Evolutionary conservation across 92 coral and sea anemone species (phyloP), one percentile per base, ranked within the genome.

Genomic region (Desmophyllum pertusum): DNA sequence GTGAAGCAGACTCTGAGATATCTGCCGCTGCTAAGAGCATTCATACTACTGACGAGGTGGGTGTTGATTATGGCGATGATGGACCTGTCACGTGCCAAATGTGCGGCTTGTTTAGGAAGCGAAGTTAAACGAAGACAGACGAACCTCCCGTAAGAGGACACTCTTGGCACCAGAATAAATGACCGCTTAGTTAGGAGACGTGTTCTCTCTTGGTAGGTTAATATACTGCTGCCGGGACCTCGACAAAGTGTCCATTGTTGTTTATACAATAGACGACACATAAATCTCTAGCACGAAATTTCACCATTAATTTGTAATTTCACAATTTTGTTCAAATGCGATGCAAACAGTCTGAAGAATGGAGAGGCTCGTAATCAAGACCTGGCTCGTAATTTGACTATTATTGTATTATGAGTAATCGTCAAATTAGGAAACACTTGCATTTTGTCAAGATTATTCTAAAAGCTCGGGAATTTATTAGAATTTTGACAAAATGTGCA

Each of bases 101-200:
- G 86, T 82, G 86, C 11, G 86, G 86, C 43, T 40, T 82, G 79
- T 82, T 82, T 57, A 82, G 8, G 38, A 82, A 82, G 53, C 79
- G 86, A 57, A 82, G 13, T 33, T 82, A 42, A 71, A 11, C 29
- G 14, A 55, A 11, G 0, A 38, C 19, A 39, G 70, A 17, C 27
- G 27, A 35, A 19, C n/a, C 21, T 33, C 23, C 39, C 41, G 7
- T 66, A 1, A 10, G 41, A n/a, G n/a, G n/a, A n/a, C n/a, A n/a
- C n/a, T n/a, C n/a, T n/a, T n/a, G n/a, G n/a, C n/a, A n/a, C n/a
- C n/a, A n/a, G n/a, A n/a, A n/a, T n/a, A n/a, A n/a, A n/a, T n/a
- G n/a, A 1, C 61, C 25, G 57, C 57, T 51, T 51, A 4, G 23
- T 2, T 51, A 51, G 57, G 23, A 51, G n/a, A 51, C 57, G 1